phyloP scores from a whole-genome alignment of 53 echinoderm and acorn worm species.

The Mesocentrotus franciscanus region DNA sequence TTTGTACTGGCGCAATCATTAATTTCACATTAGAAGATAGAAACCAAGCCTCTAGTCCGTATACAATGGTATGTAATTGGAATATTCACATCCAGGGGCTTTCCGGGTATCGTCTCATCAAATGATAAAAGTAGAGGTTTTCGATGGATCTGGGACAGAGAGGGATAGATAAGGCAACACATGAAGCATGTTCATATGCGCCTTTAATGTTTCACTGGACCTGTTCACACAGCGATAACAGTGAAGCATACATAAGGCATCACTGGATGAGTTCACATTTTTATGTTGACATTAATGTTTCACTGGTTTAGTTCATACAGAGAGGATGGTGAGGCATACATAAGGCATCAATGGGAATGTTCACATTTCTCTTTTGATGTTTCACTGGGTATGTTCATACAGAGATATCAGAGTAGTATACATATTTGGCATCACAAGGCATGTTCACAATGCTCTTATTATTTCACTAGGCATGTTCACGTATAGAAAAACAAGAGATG shows the following conservation, averaged over 20 bases:
- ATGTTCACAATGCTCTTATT: too few relatives aligned
- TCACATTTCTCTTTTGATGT: neutral
- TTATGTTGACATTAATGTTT: neutral
- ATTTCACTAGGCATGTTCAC: too few relatives aligned
- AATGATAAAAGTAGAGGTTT: neutral
- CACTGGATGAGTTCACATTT: neutral
- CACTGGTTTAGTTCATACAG: neutral
- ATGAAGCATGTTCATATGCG: neutral
- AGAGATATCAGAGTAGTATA: neutral
- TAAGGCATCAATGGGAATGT: neutral
- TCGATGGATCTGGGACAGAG: neutral
- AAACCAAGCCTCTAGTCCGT: neutral
- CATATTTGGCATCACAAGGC: neutral
- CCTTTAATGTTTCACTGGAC: too few relatives aligned
- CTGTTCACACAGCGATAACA: too few relatives aligned
- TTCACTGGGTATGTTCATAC: neutral
- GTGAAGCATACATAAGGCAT: too few relatives aligned
- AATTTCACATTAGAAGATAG: neutral
- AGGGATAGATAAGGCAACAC: neutral
- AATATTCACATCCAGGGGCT: neutral
- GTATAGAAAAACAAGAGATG: too few relatives aligned
- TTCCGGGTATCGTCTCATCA: neutral
- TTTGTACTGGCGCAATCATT: neutral
- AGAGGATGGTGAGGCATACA: neutral
- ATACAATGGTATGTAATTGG: constrained; percentile 2